Evolutionary conservation across 2,797 vertebrate species (phyloP).

Genomic region (Acipenser transmontanus): DNA sequence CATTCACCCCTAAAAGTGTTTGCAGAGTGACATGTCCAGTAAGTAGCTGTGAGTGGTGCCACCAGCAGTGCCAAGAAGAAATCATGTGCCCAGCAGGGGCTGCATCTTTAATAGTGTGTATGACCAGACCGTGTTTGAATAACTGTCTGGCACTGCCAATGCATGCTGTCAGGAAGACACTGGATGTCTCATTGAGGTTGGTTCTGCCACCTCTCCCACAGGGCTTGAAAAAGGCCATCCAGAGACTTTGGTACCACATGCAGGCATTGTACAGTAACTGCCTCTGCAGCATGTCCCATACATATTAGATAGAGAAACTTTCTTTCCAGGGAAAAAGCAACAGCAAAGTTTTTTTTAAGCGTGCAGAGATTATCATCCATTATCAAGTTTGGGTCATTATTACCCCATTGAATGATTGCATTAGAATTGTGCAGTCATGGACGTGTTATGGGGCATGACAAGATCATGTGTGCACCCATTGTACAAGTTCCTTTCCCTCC

Average conservation of each 20-base stretch:
- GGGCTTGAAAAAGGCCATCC: constrained; percentile 36
- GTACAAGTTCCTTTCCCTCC: too few species aligned
- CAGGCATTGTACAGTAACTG: constrained; percentile 43
- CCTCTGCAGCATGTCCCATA: constrained; percentile 32
- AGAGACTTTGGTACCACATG: constrained; percentile 42
- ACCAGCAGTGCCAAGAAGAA: constrained; percentile 53
- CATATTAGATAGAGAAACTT: not conserved
- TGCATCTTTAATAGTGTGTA: constrained; percentile 50
- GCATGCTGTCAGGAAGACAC: constrained; percentile 54
- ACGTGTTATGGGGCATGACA: constrained; percentile 43
- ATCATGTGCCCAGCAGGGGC: constrained; percentile 57
- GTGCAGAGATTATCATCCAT: constrained; percentile 53
- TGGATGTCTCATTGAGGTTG: constrained; percentile 60
- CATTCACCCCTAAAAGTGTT: constrained; percentile 14
- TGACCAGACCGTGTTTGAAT: constrained; percentile 50
- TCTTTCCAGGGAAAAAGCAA: too few species aligned
- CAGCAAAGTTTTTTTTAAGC: constrained; percentile 17
- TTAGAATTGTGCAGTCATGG: constrained; percentile 2
- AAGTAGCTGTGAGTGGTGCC: constrained; percentile 51
- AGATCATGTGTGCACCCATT: constrained; percentile 29
- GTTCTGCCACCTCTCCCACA: constrained; percentile 55
- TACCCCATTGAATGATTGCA: constrained; percentile 32
- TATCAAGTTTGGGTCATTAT: constrained; percentile 57
- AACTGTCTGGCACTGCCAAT: constrained; percentile 54
- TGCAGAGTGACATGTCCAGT: constrained; percentile 56